A percentile compares a stretch with the other conserved stretches of the same genome.
phyloP scores from a whole-genome alignment of 1,140 invertebrate species.

The Drosophila takahashii region DNA sequence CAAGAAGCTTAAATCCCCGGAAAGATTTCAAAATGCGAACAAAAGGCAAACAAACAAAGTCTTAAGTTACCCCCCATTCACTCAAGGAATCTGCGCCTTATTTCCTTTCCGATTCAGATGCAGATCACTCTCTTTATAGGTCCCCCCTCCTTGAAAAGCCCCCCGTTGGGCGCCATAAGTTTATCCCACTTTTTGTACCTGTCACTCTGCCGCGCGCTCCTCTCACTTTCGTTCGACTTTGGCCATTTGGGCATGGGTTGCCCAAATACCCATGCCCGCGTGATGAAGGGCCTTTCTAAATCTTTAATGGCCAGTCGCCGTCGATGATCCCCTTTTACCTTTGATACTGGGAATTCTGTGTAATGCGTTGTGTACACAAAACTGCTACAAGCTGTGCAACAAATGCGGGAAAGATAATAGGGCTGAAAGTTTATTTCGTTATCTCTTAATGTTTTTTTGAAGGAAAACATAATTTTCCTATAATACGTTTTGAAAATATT shows the following conservation, averaged over 20 bases:
- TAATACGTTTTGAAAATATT: background rate
- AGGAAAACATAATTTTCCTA: no score
- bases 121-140: background rate
- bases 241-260: constrained; percentile 6
- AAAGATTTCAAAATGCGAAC: constrained; percentile 14
- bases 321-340: constrained; percentile 40
- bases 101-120: constrained; percentile 10
- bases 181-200: constrained; percentile 23
- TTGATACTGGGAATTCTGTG: constrained; percentile 23
- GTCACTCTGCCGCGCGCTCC: constrained; percentile 34
- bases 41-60: constrained; percentile 8
- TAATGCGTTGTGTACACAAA: constrained; percentile 6
- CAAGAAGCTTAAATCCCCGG: constrained; percentile 3
- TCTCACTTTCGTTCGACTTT: constrained; percentile 49
- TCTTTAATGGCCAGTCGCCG: constrained; percentile 41
- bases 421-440: background rate
- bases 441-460: background rate
- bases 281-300: constrained; percentile 51
- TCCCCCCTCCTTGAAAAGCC: background rate
- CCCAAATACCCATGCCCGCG: background rate
- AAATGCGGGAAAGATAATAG: constrained; percentile 10
- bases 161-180: constrained; percentile 14
- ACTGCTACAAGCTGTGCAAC: constrained; percentile 4
- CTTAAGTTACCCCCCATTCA: constrained; percentile 16
- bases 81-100: constrained; percentile 23